A percentile compares a stretch with the other conserved stretches of the same genome.
These are phyloP conservation scores for Trichonephila inaurata DNA, from an alignment of 1,140 invertebrate species.

Conservation along the genomic window DNA sequence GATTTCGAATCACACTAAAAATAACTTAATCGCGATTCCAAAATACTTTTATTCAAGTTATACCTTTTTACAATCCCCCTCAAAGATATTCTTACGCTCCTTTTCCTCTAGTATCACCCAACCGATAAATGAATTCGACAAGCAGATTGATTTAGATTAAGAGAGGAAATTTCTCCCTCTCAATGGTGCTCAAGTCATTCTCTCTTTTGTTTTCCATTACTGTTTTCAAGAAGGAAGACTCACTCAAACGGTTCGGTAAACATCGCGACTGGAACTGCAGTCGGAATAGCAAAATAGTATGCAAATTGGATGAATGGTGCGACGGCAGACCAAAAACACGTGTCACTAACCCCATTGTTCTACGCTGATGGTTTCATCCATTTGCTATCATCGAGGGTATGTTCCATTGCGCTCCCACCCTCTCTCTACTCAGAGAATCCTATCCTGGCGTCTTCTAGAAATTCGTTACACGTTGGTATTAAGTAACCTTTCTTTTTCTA, in stretches of 20 bases:
- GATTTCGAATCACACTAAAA: too few species aligned
- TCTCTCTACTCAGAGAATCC: not conserved
- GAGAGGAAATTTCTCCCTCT: not conserved
- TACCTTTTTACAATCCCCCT: too few species aligned
- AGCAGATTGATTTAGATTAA: not conserved
- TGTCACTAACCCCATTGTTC: conserved; percentile 66
- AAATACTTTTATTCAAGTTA: too few species aligned
- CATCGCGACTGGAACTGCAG: conserved; percentile 23
- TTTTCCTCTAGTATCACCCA: not conserved
- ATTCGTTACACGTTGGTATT: conserved; percentile 27
- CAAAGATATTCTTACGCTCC: too few species aligned
- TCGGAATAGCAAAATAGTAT: conserved; percentile 48
- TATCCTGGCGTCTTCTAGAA: not conserved
- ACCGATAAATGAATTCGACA: not conserved
- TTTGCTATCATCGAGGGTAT: conserved; percentile 9
- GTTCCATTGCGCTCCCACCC: not conserved
- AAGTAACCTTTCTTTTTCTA: conserved; percentile 10
- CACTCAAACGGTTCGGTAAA: conserved; percentile 1
- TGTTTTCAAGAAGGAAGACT: not conserved
- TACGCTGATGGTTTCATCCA: conserved; percentile 15
- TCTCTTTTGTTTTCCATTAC: conserved; percentile 2
- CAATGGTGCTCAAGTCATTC: not conserved
- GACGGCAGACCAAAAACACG: conserved; percentile 31
- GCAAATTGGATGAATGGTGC: conserved; percentile 18
- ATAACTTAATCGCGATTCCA: too few species aligned